Base-by-base conservation (phyloP, 2,888 invertebrate genomes). In the Linyphia triangularis region DNA sequence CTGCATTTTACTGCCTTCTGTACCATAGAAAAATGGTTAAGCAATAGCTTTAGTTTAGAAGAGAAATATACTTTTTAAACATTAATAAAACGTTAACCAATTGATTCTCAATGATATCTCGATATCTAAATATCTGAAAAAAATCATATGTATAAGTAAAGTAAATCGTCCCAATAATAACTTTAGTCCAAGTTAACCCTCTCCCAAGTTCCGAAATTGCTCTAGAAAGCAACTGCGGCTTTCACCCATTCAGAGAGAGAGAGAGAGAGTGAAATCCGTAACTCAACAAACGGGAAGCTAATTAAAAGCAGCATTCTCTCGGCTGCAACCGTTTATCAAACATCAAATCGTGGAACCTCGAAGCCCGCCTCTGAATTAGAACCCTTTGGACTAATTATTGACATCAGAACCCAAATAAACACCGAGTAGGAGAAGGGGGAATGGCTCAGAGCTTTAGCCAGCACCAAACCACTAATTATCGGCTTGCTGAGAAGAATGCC, bases 301-400 rank as follows among this genome's bases (percentile, higher is more conserved):
- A 85, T 85, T 85, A 85, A 85, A 85, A 85, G 67, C 78, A 72
- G 37, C 61, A 59, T 78, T 70, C 85, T 70, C 78, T 40, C 22
- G 59, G 33, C 37, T 5, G 61, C 72, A 30, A 63, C 78, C 85
- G 85, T 85, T 85, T 85, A 85, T 85, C 85, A 85, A 85, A 85
- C 82, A 82, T 72, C 82, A 82, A 82, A 82, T 82, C 82, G 63
- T 61, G 72, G 82, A 61, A 57, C 72, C 51, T 67, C 51, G 57
- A 57, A 51, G 69, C 37, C 85, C 85, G 78, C 85, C 85, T 78
- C 40, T 78, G 78, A 78, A 85, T 85, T 85, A 85, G 85, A 30
- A 63, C 85, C 85, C 78, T 67, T 78, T 70, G 69, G 30, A 70
- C 85, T 85, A 85, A 85, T 85, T 85, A 85, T 70, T 85, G 78